These are phyloP conservation scores for Amphibalanus amphitrite DNA, from an alignment of 1,140 invertebrate genomes.

Conservation along the genomic window DNA sequence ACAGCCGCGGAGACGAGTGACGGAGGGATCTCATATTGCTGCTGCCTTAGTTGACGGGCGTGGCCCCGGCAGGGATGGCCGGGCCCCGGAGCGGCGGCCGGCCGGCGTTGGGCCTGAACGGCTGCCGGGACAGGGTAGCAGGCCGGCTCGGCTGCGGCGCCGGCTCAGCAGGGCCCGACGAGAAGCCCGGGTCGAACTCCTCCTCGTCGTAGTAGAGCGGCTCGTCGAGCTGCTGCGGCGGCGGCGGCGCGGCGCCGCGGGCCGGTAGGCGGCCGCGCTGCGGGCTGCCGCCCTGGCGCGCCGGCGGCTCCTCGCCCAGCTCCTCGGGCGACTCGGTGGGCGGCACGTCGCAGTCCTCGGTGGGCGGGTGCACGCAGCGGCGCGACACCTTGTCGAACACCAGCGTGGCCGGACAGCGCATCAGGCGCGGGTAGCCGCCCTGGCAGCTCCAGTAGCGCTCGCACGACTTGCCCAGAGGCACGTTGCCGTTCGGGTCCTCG, in stretches of 20 bases:
- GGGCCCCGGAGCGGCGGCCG: neutral
- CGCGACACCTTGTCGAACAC: conserved; percentile 68
- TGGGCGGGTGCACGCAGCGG: conserved; percentile 69
- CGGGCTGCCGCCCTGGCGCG: conserved; percentile 6
- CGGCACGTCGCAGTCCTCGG: conserved; percentile 55
- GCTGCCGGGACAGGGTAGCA: too few species aligned
- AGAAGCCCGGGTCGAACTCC: neutral
- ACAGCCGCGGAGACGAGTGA: too few species aligned
- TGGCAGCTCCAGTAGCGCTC: conserved; percentile 87
- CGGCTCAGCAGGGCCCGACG: neutral
- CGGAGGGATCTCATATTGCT: too few species aligned
- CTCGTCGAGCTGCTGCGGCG: conserved; percentile 4
- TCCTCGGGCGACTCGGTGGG: conserved; percentile 14
- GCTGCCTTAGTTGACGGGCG: neutral
- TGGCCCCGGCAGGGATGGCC: neutral
- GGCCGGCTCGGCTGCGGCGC: neutral
- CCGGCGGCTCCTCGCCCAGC: conserved; percentile 4
- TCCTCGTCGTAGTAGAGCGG: neutral
- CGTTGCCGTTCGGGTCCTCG: conserved; percentile 61
- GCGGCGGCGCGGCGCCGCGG: too few species aligned
- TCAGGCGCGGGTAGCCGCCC: conserved; percentile 73
- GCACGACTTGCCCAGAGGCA: conserved; percentile 66
- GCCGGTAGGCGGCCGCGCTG: conserved; percentile 5
- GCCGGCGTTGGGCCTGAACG: neutral
- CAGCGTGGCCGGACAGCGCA: conserved; percentile 72